phyloP scores from a whole-genome alignment of 2,888 invertebrate genomes.

The Scotopteryx bipunctaria region DNA sequence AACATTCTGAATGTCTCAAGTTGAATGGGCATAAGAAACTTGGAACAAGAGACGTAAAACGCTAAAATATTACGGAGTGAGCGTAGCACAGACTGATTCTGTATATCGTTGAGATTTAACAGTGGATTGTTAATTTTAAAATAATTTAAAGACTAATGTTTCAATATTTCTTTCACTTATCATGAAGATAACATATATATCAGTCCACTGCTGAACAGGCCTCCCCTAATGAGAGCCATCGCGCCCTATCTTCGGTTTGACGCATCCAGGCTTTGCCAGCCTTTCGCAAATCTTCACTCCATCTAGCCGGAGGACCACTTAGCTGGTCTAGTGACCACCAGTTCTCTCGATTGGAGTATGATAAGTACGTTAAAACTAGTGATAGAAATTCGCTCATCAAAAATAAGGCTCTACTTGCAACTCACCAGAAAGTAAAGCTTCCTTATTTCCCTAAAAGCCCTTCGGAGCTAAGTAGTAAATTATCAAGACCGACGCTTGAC shows the following conservation, averaged over 20 bases:
- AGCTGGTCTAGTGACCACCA: no score
- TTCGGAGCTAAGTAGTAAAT: conserved; percentile 31
- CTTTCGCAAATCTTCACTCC: no score
- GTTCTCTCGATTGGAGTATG: no score
- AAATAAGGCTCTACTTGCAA: background rate
- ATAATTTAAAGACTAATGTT: background rate
- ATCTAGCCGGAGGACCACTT: no score
- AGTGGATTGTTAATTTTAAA: background rate
- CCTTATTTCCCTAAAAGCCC: background rate
- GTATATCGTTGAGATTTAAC: background rate
- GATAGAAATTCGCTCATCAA: no score
- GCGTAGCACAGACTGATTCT: conserved; percentile 25
- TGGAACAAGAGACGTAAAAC: conserved; percentile 57
- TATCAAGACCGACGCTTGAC: conserved; percentile 42
- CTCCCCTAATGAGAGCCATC: no score
- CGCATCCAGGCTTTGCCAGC: no score
- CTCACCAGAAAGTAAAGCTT: background rate
- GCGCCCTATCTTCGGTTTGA: no score
- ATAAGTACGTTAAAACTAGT: no score
- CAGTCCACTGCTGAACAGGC: no score
- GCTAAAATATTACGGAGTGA: conserved; percentile 57
- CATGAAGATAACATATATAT: no score
- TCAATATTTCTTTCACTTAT: no score
- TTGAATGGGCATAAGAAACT: conserved; percentile 44
- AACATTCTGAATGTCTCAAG: conserved; percentile 44